Conservation (phyloP, 2,113 vertebrate species). For the Coptodon rendalli region DNA sequence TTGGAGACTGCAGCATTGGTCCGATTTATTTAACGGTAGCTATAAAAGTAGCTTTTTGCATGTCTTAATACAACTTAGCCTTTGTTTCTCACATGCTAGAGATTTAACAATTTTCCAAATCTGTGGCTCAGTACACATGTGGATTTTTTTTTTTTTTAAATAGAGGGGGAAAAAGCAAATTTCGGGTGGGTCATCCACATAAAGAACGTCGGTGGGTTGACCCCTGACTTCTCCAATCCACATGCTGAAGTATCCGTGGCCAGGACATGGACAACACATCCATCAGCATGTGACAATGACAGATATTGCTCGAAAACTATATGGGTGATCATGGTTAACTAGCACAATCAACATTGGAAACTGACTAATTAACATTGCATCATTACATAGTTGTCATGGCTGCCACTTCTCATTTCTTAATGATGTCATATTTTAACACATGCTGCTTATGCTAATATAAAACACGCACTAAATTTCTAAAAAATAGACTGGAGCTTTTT, state of each 20-base stretch:
- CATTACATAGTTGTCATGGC: no score
- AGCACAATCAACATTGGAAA: neutral
- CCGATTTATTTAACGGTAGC: neutral
- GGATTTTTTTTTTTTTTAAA: neutral
- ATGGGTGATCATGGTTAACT: neutral
- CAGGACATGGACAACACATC: neutral
- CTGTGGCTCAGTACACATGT: neutral
- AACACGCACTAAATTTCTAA: neutral
- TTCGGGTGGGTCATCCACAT: neutral
- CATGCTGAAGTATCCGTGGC: neutral
- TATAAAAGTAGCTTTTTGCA: neutral
- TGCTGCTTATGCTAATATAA: neutral
- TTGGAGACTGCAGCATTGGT: neutral
- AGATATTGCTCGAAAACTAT: neutral
- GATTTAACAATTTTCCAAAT: neutral
- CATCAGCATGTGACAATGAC: neutral
- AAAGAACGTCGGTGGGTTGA: rapidly evolving
- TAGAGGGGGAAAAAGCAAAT: rapidly evolving
- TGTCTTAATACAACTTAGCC: neutral
- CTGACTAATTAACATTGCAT: neutral
- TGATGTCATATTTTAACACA: neutral
- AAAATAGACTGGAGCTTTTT: neutral
- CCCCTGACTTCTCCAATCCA: neutral
- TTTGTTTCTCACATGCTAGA: neutral
- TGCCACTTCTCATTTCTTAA: neutral